A percentile compares a stretch with the other conserved stretches of the same genome.
phyloP scores from a whole-genome alignment of 2,113 vertebrate species.

The Phoxinus phoxinus region DNA sequence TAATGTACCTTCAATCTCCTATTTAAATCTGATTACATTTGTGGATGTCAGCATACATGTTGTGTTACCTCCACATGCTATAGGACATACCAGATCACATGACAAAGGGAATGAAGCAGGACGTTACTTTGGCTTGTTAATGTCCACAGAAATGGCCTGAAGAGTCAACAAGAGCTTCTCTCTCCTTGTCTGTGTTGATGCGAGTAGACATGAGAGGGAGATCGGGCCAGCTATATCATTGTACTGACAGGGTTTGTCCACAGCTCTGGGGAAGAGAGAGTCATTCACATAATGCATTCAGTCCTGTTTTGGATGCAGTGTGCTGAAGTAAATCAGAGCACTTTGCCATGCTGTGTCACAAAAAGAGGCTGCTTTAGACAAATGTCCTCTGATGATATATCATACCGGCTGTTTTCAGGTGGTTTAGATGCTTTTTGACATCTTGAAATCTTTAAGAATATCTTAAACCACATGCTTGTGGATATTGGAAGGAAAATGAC shows the following conservation, averaged over 20 bases:
- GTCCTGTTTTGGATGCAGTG: conserved; percentile 22
- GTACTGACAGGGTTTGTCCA: conserved; percentile 36
- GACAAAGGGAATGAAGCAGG: conserved; percentile 14
- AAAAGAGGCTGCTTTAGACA: neutral
- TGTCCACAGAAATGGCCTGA: conserved; percentile 27
- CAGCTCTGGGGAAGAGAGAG: conserved; percentile 26
- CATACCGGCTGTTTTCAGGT: neutral
- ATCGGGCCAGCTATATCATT: conserved; percentile 40
- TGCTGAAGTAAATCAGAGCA: conserved; percentile 2
- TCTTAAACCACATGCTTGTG: neutral
- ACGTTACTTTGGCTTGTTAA: conserved; percentile 16
- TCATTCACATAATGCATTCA: conserved; percentile 23
- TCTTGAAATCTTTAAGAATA: neutral
- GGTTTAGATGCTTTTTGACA: neutral
- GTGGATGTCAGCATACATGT: neutral
- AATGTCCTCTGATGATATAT: conserved; percentile 4
- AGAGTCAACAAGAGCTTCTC: conserved; percentile 33
- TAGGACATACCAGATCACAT: neutral
- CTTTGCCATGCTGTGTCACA: conserved; percentile 12
- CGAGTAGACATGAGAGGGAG: conserved; percentile 34
- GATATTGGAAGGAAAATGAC: conserved; percentile 3
- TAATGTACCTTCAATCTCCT: neutral
- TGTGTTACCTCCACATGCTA: neutral
- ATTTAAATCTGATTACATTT: neutral
- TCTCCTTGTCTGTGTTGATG: conserved; percentile 20